These are phyloP conservation scores for Polyommatus iphigenia DNA, from an alignment of 2,888 invertebrate genomes.

Conservation along the genomic window DNA sequence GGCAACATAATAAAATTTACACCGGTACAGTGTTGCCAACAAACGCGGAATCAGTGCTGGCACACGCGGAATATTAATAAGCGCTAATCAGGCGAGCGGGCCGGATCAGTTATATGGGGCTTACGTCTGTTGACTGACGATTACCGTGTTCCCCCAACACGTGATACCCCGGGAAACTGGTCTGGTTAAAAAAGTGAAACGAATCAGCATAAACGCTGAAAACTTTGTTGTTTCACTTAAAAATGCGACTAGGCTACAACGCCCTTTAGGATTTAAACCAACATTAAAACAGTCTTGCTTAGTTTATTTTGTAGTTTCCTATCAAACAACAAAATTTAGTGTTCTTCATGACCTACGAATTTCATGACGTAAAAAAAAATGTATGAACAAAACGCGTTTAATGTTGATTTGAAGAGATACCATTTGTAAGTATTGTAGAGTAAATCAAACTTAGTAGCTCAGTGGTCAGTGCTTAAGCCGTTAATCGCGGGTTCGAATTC, in stretches of 20 bases:
- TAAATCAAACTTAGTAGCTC: too few species aligned
- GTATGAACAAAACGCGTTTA: too few species aligned
- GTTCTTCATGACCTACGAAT: too few species aligned
- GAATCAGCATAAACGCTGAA: background rate
- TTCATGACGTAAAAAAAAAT: too few species aligned
- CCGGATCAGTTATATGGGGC: conserved; percentile 31
- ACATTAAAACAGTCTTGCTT: too few species aligned
- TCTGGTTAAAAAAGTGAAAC: background rate
- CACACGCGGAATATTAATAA: conserved; percentile 52
- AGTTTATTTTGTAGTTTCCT: too few species aligned
- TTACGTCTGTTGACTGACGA: conserved; percentile 36
- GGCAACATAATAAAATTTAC: conserved; percentile 47
- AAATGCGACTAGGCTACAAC: background rate
- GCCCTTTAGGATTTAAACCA: background rate
- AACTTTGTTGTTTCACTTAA: background rate
- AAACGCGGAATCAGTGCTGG: conserved; percentile 40
- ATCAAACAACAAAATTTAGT: too few species aligned
- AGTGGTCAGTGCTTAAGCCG: too few species aligned
- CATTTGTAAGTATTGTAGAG: too few species aligned
- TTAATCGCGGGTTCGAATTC: too few species aligned
- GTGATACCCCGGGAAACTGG: background rate
- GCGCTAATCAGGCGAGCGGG: conserved; percentile 50
- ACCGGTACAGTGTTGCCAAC: conserved; percentile 33
- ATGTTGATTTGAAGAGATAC: too few species aligned
- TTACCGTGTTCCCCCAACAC: conserved; percentile 31